Conservation (phyloP, 2,113 vertebrate species). For the Brienomyrus longianalis region DNA sequence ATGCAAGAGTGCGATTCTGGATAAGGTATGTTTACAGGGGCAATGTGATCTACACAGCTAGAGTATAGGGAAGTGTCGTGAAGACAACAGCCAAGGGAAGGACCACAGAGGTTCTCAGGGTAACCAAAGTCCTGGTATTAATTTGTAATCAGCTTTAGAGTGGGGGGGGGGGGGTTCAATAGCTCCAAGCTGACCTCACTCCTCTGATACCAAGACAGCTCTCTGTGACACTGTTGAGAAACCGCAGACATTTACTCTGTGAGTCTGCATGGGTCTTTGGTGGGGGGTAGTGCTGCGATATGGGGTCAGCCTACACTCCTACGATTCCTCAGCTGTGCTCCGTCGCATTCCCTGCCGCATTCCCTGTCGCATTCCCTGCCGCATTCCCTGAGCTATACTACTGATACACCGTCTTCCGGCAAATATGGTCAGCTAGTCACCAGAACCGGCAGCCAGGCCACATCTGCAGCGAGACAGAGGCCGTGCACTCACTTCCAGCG, state of each 20-base stretch:
- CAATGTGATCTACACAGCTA: slow-evolving; percentile 19
- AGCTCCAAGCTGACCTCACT: slow-evolving; percentile 37
- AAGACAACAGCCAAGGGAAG: slow-evolving; percentile 50
- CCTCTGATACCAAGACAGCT: not conserved
- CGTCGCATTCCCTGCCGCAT: not conserved
- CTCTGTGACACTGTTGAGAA: not conserved
- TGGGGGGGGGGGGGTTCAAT: slow-evolving; percentile 32
- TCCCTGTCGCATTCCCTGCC: not conserved
- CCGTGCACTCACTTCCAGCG: slow-evolving; percentile 80
- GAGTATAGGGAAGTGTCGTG: slow-evolving; percentile 45
- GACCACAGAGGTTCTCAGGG: slow-evolving; percentile 42
- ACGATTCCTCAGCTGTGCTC: not conserved
- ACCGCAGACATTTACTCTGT: not conserved
- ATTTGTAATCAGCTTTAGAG: slow-evolving; percentile 54
- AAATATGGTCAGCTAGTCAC: not conserved
- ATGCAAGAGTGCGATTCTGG: not conserved
- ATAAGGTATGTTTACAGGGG: not conserved
- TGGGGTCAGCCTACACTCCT: not conserved
- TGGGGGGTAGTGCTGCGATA: not conserved
- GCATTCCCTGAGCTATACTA: not conserved
- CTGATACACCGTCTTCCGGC: not conserved
- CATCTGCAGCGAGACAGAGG: not conserved
- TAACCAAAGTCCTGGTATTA: slow-evolving; percentile 55
- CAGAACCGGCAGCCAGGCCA: not conserved
- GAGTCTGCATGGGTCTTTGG: not conserved